phyloP scores from a whole-genome alignment of 2,888 invertebrate species.

The Nebria salina region DNA sequence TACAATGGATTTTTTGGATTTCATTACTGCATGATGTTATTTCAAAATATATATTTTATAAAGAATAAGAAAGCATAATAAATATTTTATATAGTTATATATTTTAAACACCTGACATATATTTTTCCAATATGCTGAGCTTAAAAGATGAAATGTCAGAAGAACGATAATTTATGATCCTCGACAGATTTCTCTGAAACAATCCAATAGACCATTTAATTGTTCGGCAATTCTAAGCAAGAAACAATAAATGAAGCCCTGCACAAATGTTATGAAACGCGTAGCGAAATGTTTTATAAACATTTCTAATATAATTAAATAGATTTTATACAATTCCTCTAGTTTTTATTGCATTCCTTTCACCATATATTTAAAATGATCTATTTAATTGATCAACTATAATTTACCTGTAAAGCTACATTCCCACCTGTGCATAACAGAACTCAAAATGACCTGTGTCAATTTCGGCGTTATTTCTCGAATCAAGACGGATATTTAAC shows the following conservation, averaged over 20 bases:
- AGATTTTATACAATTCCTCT: not conserved
- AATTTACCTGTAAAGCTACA: conserved; percentile 10
- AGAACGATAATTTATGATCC: conserved; percentile 30
- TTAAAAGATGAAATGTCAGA: conserved; percentile 34
- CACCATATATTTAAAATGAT: not conserved
- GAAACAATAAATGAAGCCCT: not conserved
- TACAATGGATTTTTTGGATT: too few relatives aligned
- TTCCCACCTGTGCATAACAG: not conserved
- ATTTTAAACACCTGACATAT: conserved; percentile 18
- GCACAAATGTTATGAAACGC: not conserved
- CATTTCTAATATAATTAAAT: not conserved
- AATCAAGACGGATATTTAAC: not conserved
- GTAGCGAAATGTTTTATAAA: not conserved
- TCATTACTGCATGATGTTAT: too few relatives aligned
- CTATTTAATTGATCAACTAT: conserved; percentile 19
- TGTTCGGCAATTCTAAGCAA: not conserved
- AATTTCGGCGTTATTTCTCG: not conserved
- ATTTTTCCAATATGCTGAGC: conserved; percentile 24
- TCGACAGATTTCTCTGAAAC: conserved; percentile 28
- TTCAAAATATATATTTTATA: too few relatives aligned
- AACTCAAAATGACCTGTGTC: not conserved
- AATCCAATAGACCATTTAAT: conserved; percentile 24
- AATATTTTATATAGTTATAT: not conserved
- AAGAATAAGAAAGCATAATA: too few relatives aligned
- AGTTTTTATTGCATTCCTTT: not conserved